Evolutionary conservation across 2,113 vertebrate genomes (phyloP).

Genomic region (Zosterops hypoxanthus): DNA sequence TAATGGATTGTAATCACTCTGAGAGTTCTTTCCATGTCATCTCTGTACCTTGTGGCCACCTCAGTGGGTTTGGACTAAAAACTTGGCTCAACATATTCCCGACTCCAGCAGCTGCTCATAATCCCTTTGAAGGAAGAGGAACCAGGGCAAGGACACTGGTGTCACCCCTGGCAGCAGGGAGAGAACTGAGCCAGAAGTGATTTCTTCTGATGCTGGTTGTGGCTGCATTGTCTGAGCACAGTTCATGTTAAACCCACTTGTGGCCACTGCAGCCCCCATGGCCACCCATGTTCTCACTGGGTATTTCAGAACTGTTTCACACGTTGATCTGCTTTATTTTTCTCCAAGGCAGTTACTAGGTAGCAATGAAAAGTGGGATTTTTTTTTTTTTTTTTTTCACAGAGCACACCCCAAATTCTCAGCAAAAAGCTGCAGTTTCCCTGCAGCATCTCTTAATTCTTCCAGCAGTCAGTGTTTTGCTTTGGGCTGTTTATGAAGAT

Average conservation of each 20-base stretch:
- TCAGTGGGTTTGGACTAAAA: background rate
- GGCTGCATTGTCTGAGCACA: background rate
- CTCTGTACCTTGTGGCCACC: background rate
- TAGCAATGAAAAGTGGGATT: background rate
- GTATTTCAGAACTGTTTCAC: background rate
- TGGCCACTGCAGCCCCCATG: background rate
- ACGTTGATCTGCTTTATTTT: background rate
- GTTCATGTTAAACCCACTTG: background rate
- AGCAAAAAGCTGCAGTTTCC: background rate
- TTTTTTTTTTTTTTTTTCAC: background rate
- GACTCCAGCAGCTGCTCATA: background rate
- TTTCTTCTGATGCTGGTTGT: background rate
- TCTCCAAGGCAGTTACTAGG: background rate
- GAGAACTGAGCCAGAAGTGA: background rate
- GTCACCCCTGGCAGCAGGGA: background rate
- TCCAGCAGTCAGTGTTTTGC: background rate
- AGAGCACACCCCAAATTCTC: background rate
- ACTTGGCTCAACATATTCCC: background rate
- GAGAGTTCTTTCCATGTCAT: background rate
- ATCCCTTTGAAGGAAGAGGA: background rate
- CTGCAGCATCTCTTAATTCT: background rate
- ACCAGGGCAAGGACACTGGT: background rate
- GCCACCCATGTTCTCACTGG: background rate
- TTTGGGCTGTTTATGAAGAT: background rate
- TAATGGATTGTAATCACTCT: rapidly evolving